Evolutionary conservation across 2,113 vertebrate genomes (phyloP).

Genomic region (Rhinogobius similis): DNA sequence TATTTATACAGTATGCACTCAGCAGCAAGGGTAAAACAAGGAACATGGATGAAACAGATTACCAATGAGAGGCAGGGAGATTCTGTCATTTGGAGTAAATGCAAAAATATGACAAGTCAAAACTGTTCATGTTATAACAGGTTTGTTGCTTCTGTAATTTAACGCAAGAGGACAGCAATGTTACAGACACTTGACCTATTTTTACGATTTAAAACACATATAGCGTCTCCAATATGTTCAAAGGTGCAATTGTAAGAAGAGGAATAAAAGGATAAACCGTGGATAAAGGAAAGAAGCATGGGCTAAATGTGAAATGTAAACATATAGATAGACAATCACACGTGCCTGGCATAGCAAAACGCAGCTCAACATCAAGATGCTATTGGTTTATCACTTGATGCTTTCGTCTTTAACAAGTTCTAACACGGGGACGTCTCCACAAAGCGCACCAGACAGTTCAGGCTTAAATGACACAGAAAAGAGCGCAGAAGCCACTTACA

Average conservation of each 20-base stretch:
- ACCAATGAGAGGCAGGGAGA: slow-evolving; percentile 25
- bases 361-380: not conserved
- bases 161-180: not conserved
- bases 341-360: not conserved
- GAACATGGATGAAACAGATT: slow-evolving; percentile 3
- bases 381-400: not conserved
- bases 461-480: not conserved
- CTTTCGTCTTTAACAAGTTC: slow-evolving; percentile 36
- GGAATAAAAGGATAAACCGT: not conserved
- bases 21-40: slow-evolving; percentile 28
- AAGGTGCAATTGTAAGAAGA: not conserved
- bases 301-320: not conserved
- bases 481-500: slow-evolving; percentile 76
- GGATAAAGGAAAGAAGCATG: too few species aligned
- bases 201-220: not conserved
- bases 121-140: not conserved
- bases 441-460: slow-evolving; percentile 2
- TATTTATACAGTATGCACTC: slow-evolving; percentile 53
- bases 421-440: slow-evolving; percentile 37
- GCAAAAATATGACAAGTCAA: too few species aligned
- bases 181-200: not conserved
- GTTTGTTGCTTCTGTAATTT: not conserved
- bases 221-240: not conserved
- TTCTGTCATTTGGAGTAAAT: slow-evolving; percentile 1
- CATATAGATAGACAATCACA: not conserved